Percentiles rank a stretch among this genome's conserved stretches.
These are phyloP conservation scores for Pachypeltis micranthus DNA, from an alignment of 1,140 invertebrate species.

Conservation along the genomic window DNA sequence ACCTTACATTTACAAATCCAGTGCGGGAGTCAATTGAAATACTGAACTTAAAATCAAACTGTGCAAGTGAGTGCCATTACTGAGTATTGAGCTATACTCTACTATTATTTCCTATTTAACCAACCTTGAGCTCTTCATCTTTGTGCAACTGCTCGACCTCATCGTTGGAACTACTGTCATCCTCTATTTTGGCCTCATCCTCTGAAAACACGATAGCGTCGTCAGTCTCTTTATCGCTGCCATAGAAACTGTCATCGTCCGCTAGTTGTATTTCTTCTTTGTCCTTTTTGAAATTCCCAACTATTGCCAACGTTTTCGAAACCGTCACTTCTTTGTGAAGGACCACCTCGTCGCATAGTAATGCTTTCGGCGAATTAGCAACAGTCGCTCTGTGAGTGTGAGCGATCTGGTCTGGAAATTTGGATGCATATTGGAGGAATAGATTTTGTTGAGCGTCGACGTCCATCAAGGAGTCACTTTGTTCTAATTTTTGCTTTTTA, in stretches of 20 bases:
- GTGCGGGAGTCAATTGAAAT: too few species aligned
- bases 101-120: too few species aligned
- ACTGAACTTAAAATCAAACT: too few species aligned
- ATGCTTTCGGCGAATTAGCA: slow-evolving; percentile 28
- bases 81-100: too few species aligned
- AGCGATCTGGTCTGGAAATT: slow-evolving; percentile 26
- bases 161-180: slow-evolving; percentile 30
- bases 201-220: slow-evolving; percentile 59
- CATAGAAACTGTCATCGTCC: slow-evolving; percentile 48
- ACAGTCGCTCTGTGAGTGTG: slow-evolving; percentile 27
- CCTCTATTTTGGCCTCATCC: slow-evolving; percentile 40
- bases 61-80: too few species aligned
- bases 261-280: slow-evolving; percentile 30
- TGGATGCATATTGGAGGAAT: slow-evolving; percentile 25
- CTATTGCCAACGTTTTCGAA: slow-evolving; percentile 30
- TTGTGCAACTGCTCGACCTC: slow-evolving; percentile 18
- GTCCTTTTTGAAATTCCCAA: slow-evolving; percentile 26
- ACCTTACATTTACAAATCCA: too few species aligned
- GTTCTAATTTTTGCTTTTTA: slow-evolving; percentile 27
- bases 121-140: not conserved
- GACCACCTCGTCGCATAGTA: slow-evolving; percentile 27
- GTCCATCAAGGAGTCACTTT: slow-evolving; percentile 3
- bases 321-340: slow-evolving; percentile 29
- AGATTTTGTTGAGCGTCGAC: not conserved
- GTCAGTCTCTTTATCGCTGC: slow-evolving; percentile 49